These are phyloP conservation scores for Pelobates cultripes DNA, from an alignment of 2,797 vertebrate species.

Conservation along the genomic window DNA sequence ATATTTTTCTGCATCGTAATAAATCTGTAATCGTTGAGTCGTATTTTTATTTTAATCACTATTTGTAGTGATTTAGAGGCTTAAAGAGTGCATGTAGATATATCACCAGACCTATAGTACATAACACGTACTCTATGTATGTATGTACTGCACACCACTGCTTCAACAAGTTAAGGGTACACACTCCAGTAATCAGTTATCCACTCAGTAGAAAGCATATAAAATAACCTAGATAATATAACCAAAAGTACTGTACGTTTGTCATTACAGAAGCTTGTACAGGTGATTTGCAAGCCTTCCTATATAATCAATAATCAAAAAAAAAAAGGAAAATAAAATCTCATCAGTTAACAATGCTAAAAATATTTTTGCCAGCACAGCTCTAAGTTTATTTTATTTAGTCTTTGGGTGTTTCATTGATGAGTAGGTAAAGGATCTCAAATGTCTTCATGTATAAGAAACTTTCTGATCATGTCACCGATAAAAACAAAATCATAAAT, in stretches of 20 bases:
- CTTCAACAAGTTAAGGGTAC: slow-evolving; percentile 63
- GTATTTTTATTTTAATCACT: neutral
- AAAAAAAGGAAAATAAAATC: slow-evolving; percentile 63
- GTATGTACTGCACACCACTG: slow-evolving; percentile 58
- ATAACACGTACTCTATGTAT: slow-evolving; percentile 59
- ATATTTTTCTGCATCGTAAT: neutral
- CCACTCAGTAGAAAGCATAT: slow-evolving; percentile 64
- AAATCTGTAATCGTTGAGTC: neutral
- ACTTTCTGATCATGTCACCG: slow-evolving; percentile 59
- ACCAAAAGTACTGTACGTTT: slow-evolving; percentile 64
- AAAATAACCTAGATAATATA: slow-evolving; percentile 70
- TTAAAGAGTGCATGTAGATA: slow-evolving; percentile 12
- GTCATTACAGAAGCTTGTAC: slow-evolving; percentile 75
- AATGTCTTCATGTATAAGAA: slow-evolving; percentile 56
- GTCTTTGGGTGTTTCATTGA: slow-evolving; percentile 55
- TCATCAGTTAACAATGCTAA: slow-evolving; percentile 60
- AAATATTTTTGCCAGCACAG: slow-evolving; percentile 54
- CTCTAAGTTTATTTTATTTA: slow-evolving; percentile 54
- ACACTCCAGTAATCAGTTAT: slow-evolving; percentile 58
- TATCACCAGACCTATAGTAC: slow-evolving; percentile 49
- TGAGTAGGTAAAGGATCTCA: slow-evolving; percentile 53
- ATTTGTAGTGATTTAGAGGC: neutral
- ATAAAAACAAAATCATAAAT: slow-evolving; percentile 51
- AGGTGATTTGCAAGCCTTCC: slow-evolving; percentile 71
- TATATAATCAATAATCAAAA: slow-evolving; percentile 66